A percentile compares a stretch with the other conserved stretches of the same genome.
These are phyloP conservation scores for Strigops habroptila DNA, from an alignment of 2,113 vertebrate species.

Conservation along the genomic window DNA sequence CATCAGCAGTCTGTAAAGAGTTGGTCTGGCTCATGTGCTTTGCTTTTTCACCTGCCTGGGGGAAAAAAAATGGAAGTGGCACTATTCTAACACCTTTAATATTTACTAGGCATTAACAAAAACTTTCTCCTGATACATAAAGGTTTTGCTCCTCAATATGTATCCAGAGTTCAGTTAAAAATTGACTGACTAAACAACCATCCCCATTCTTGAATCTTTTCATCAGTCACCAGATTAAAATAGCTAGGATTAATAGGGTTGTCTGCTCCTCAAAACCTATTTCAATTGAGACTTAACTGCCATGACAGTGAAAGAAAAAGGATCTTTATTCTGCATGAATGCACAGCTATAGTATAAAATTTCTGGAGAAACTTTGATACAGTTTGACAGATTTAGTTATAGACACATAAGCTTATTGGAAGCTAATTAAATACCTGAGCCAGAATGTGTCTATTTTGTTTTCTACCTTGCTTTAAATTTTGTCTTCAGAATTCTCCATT, in stretches of 20 bases:
- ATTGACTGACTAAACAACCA: neutral
- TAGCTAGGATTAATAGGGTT: constrained; percentile 31
- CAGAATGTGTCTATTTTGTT: neutral
- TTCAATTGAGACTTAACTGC: constrained; percentile 33
- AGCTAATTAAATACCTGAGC: constrained; percentile 28
- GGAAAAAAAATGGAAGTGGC: neutral
- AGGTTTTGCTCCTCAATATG: neutral
- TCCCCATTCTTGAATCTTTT: constrained; percentile 19
- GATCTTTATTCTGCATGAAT: constrained; percentile 57
- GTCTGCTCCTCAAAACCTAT: constrained; percentile 18
- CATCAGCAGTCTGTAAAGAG: neutral
- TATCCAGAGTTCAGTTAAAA: neutral
- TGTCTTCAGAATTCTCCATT: neutral
- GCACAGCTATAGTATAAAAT: constrained; percentile 32
- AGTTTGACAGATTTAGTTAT: constrained; percentile 7
- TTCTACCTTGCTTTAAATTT: neutral
- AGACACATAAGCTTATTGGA: constrained; percentile 2
- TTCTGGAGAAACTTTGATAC: constrained; percentile 41
- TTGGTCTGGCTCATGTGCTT: neutral
- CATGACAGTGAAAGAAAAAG: constrained; percentile 40
- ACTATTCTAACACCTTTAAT: neutral
- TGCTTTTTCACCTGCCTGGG: neutral
- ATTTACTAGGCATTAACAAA: neutral
- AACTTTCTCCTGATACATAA: neutral
- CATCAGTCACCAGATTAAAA: constrained; percentile 52